Conservation (phyloP, 1,140 invertebrate species). For the Mycetomoellerius zeteki region DNA sequence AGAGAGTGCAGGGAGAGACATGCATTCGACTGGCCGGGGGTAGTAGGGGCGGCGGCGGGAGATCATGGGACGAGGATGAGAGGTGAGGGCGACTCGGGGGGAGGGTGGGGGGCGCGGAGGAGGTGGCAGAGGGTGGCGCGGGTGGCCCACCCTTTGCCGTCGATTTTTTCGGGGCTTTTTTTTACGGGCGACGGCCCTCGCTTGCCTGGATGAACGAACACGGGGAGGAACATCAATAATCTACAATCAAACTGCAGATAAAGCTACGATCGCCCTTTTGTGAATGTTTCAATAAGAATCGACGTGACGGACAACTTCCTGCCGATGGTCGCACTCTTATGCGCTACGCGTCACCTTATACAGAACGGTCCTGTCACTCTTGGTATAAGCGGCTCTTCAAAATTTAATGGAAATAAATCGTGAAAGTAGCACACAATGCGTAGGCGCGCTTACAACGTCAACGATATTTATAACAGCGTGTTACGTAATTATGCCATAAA, state of each 20-base stretch:
- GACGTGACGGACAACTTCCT: slow-evolving; percentile 79
- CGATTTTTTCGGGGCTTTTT: slow-evolving; percentile 83
- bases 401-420: slow-evolving; percentile 59
- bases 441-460: slow-evolving; percentile 30
- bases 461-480: slow-evolving; percentile 62
- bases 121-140: slow-evolving; percentile 62
- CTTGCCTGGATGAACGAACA: slow-evolving; percentile 84
- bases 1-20: slow-evolving; percentile 80
- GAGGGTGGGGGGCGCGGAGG: slow-evolving; percentile 49
- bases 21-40: slow-evolving; percentile 78
- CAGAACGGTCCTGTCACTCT: slow-evolving; percentile 46
- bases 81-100: slow-evolving; percentile 19
- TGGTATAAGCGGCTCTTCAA: slow-evolving; percentile 31
- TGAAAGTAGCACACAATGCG: not conserved
- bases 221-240: slow-evolving; percentile 87
- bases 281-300: slow-evolving; percentile 85
- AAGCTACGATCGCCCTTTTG: slow-evolving; percentile 86
- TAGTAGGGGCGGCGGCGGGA: slow-evolving; percentile 47
- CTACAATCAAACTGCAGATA: slow-evolving; percentile 87
- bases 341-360: slow-evolving; percentile 51
- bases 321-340: slow-evolving; percentile 60
- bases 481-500: slow-evolving; percentile 61
- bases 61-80: slow-evolving; percentile 53
- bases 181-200: slow-evolving; percentile 84
- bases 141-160: slow-evolving; percentile 80